Evolutionary conservation across 2,888 invertebrate species (phyloP).

Genomic region (Cataglyphis albicans): DNA sequence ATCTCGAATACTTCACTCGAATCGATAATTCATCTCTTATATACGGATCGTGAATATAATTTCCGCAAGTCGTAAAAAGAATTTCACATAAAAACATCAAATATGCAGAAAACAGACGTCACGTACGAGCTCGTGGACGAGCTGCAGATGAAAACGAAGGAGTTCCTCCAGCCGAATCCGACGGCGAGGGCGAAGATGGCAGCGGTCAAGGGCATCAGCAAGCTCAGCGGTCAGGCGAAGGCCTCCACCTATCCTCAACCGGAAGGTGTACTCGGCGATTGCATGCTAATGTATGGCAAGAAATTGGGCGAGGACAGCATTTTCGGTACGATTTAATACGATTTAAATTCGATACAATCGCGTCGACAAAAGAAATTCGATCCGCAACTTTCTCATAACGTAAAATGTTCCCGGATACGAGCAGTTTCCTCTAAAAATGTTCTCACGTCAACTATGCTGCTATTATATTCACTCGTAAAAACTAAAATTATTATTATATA

Average conservation of each 20-base stretch:
- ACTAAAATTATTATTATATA: slow-evolving; percentile 1
- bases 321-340: slow-evolving; percentile 90
- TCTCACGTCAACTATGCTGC: too few relatives aligned
- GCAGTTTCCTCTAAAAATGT: not conserved
- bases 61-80: not conserved
- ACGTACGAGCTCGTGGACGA: slow-evolving; percentile 99
- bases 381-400: not conserved
- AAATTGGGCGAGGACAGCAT: slow-evolving; percentile 97
- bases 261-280: slow-evolving; percentile 98
- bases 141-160: slow-evolving; percentile 98
- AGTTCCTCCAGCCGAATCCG: slow-evolving; percentile 99
- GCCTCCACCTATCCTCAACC: slow-evolving; percentile 99
- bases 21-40: slow-evolving; percentile 1
- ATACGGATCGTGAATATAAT: slow-evolving; percentile 6
- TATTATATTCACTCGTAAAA: not conserved
- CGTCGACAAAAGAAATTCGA: not conserved
- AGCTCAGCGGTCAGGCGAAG: slow-evolving; percentile 98
- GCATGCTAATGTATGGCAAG: slow-evolving; percentile 97
- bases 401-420: not conserved
- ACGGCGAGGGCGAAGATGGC: slow-evolving; percentile 98
- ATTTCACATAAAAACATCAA: slow-evolving; percentile 12
- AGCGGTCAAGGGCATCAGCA: slow-evolving; percentile 97
- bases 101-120: slow-evolving; percentile 97
- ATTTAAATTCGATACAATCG: not conserved
- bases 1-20: not conserved